Percentiles rank a stretch among this genome's conserved stretches.
Evolutionary conservation across 2,797 vertebrate species (phyloP).

Genomic region (Acrocephalus scirpaceus): DNA sequence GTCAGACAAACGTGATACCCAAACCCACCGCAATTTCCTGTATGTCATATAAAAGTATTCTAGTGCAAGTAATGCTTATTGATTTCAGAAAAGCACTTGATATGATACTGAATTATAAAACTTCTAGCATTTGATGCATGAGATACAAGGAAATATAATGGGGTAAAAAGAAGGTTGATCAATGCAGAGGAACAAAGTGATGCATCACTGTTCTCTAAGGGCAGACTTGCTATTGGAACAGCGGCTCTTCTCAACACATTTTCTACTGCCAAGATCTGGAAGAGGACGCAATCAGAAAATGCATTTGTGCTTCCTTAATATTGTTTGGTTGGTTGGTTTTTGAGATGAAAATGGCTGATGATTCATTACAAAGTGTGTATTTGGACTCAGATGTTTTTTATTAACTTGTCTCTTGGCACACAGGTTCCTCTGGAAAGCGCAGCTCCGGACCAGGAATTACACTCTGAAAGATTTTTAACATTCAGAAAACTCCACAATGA

Average conservation of each 20-base stretch:
- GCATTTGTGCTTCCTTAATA: not conserved
- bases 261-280: not conserved
- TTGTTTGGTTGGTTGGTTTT: not conserved
- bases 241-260: not conserved
- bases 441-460: not conserved
- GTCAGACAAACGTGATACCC: not conserved
- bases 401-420: not conserved
- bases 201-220: not conserved
- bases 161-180: not conserved
- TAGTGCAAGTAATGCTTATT: not conserved
- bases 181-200: not conserved
- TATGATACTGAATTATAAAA: not conserved
- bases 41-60: not conserved
- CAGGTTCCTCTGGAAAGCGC: not conserved
- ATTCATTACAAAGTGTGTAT: not conserved
- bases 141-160: not conserved
- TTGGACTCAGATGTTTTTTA: not conserved
- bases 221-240: not conserved
- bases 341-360: not conserved
- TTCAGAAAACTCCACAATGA: not conserved
- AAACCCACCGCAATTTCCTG: not conserved
- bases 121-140: not conserved
- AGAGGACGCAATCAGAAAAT: not conserved
- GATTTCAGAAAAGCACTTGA: conserved; percentile 19
- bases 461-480: not conserved